These are phyloP conservation scores for Agonopterix heracliana DNA, from an alignment of 2,888 invertebrate species.

Conservation along the genomic window DNA sequence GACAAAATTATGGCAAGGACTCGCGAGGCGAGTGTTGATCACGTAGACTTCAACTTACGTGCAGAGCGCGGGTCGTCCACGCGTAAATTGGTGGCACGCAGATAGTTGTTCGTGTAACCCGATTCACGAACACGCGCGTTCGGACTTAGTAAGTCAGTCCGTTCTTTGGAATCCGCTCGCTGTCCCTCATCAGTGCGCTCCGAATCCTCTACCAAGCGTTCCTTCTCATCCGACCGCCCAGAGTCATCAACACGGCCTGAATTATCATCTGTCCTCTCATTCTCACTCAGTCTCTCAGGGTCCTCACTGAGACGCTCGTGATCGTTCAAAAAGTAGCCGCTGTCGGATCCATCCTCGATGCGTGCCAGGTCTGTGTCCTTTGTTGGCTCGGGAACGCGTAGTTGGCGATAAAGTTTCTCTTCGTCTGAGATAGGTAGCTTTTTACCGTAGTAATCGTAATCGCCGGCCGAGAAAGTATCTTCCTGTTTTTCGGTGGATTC, in stretches of 20 bases:
- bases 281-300: constrained; percentile 13
- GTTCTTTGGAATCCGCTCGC: constrained; percentile 29
- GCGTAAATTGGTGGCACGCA: constrained; percentile 51
- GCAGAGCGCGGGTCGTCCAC: constrained; percentile 42
- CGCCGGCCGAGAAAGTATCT: constrained; percentile 40
- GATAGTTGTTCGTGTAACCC: constrained; percentile 50
- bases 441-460: constrained; percentile 60
- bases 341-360: constrained; percentile 32
- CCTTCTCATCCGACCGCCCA: constrained; percentile 24
- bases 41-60: constrained; percentile 14
- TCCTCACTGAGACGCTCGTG: constrained; percentile 20
- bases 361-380: constrained; percentile 48
- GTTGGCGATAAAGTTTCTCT: constrained; percentile 43
- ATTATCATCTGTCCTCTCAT: constrained; percentile 14
- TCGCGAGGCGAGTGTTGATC: not conserved
- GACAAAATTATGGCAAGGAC: constrained; percentile 3
- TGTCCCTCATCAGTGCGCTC: constrained; percentile 27
- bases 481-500: constrained; percentile 11
- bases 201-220: constrained; percentile 22
- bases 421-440: constrained; percentile 53
- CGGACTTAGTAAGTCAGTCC: constrained; percentile 43
- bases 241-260: constrained; percentile 20
- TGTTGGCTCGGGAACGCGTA: constrained; percentile 55
- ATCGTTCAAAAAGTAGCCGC: constrained; percentile 28
- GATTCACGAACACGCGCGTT: constrained; percentile 50